Base-by-base conservation (phyloP, 2,888 invertebrate genomes). In the Perithous albicinctus region DNA sequence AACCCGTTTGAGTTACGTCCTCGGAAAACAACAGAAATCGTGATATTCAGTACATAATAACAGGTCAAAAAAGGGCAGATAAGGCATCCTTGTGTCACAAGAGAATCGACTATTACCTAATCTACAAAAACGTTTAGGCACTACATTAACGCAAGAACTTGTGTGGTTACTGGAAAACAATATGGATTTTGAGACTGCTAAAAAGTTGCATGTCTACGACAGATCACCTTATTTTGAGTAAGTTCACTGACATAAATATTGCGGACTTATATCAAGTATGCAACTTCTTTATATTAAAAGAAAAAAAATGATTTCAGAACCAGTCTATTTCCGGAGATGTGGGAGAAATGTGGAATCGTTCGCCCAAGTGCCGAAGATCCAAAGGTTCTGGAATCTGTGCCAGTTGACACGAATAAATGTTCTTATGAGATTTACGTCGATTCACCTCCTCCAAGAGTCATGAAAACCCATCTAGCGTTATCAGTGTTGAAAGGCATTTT, bases 161-260 rank as follows among this genome's bases (percentile, higher is more conserved):
- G 95, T 96, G 10, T 97, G 96, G 96, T 92, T 96, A 92, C 92
- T 96, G 43, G 95, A 95, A 3, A 96, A 96, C 89, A 93, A 96
- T 88, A 93, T 96, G 85, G 94, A 96, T 90, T 96, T 95, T 88
- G 93, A 94, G 56, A 94, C 92, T 84, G 95, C 96, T 0, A 93
- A 93, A 35, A 64, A 64, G 43, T 76, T 32, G 23, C 23, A 43
- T 26, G 15, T 20, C 2, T 32, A 12, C 3, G 23, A 69, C 46
- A 67, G 69, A 61, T 1, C 74, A n/a, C 66, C 69, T 8, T 59
- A 70, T 8, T 61, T 70, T 8, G 15, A 54, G 75, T 82, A 59
- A 64, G 61, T 63, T 41, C 51, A 5, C 8, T 51, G n/a, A 0
- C 12, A 10, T 23, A 23, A 10, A 23, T 12, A 51, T 51, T n/a